These are phyloP conservation scores for Cancer borealis DNA, from an alignment of 2,888 invertebrate genomes.

Conservation along the genomic window DNA sequence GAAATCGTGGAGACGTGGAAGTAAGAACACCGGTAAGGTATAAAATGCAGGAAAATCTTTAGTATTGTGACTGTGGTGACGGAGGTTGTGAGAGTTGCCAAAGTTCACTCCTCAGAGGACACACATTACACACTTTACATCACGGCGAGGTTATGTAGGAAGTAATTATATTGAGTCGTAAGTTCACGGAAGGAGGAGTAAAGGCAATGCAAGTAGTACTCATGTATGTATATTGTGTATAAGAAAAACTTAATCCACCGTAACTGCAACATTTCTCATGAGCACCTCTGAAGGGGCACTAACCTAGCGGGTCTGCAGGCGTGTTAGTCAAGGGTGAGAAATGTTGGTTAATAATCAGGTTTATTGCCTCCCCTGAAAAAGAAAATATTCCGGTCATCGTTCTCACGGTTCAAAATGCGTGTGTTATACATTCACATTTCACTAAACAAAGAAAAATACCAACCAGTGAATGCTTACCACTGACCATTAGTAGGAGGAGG, in stretches of 20 bases:
- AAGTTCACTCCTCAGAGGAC: neutral
- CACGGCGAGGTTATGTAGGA: neutral
- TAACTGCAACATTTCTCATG: neutral
- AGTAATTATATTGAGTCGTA: neutral
- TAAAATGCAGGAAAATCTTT: neutral
- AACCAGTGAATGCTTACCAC: neutral
- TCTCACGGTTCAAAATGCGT: neutral
- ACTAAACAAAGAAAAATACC: neutral
- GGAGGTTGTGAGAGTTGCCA: neutral
- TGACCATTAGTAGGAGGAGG: neutral
- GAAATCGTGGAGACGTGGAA: neutral
- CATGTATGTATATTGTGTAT: too few relatives aligned
- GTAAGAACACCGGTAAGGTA: too few relatives aligned
- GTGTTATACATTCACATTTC: neutral
- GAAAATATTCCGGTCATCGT: neutral
- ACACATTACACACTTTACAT: neutral
- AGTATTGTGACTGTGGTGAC: neutral
- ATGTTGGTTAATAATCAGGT: neutral
- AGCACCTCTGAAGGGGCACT: neutral
- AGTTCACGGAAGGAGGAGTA: neutral
- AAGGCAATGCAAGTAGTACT: neutral
- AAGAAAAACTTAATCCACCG: neutral
- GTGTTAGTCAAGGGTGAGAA: neutral
- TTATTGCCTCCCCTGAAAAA: neutral
- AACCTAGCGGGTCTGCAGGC: conserved; percentile 5